Percentiles rank a stretch among this genome's conserved stretches.
Conservation (phyloP, 2,888 invertebrate genomes). For the Chrysodeixis includens region DNA sequence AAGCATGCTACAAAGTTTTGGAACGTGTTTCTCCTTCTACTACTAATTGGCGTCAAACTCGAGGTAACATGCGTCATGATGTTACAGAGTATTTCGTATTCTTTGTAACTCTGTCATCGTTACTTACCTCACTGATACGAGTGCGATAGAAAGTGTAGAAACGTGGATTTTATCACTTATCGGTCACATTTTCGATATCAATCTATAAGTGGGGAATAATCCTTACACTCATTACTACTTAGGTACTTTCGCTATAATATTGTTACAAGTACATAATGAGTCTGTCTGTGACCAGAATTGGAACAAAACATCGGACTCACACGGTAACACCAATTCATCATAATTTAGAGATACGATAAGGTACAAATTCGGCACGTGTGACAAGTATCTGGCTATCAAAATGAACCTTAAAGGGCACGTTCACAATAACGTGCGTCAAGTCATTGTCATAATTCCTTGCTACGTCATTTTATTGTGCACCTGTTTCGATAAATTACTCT, state of each 20-base stretch:
- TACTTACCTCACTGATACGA: not conserved
- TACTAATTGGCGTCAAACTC: not conserved
- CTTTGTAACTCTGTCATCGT: not conserved
- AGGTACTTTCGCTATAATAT: not conserved
- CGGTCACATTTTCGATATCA: not conserved
- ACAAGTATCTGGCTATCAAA: not conserved
- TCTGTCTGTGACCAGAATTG: not conserved
- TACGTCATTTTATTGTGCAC: conserved; percentile 4
- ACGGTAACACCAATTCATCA: conserved; percentile 3
- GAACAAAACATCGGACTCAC: not conserved
- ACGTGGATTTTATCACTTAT: not conserved
- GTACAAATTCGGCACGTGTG: not conserved
- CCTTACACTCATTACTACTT: not conserved
- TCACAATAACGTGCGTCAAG: not conserved
- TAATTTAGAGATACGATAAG: not conserved
- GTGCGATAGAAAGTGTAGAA: too few relatives aligned
- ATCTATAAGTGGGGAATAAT: not conserved
- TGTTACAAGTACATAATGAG: too few relatives aligned
- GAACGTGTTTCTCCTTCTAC: not conserved
- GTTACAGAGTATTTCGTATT: not conserved
- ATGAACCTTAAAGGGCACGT: not conserved
- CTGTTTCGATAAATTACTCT: not conserved
- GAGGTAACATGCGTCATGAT: not conserved
- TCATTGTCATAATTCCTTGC: not conserved
- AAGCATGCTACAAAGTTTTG: not conserved